A percentile compares a stretch with the other conserved stretches of the same genome.
Evolutionary conservation across 1,140 invertebrate species (phyloP).

Genomic region (Platorchestia sp.): DNA sequence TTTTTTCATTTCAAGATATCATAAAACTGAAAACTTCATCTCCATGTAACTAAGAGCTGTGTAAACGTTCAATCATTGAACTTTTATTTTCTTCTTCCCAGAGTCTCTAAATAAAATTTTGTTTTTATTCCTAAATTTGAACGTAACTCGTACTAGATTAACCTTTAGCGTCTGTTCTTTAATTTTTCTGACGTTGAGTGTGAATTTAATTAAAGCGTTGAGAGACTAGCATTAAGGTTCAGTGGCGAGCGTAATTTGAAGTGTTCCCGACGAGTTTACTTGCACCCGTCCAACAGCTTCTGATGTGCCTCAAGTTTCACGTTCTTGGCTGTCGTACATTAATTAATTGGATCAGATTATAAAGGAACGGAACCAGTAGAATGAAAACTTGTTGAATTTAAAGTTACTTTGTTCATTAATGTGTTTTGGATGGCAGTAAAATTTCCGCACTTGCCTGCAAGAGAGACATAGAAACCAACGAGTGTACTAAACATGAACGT

Average conservation of each 20-base stretch:
- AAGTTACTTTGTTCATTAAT: background rate
- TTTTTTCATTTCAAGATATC: too few relatives aligned
- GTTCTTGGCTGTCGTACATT: background rate
- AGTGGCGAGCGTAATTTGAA: background rate
- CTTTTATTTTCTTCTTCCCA: background rate
- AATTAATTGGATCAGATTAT: background rate
- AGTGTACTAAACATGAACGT: background rate
- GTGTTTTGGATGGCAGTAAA: background rate
- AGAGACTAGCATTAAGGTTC: background rate
- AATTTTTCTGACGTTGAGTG: background rate
- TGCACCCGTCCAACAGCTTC: background rate
- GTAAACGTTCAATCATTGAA: background rate
- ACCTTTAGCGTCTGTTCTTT: background rate
- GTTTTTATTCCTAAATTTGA: background rate
- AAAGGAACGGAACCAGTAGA: background rate
- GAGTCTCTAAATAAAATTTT: background rate
- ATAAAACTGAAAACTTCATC: background rate
- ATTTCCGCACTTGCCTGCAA: background rate
- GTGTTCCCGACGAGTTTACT: background rate
- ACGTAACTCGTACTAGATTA: background rate
- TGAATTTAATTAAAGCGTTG: background rate
- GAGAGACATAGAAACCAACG: background rate
- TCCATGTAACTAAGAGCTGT: background rate
- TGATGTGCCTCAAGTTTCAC: background rate
- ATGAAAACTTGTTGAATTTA: background rate